phyloP scores from a whole-genome alignment of 2,888 invertebrate genomes.

The Drosophila villosipedis region DNA sequence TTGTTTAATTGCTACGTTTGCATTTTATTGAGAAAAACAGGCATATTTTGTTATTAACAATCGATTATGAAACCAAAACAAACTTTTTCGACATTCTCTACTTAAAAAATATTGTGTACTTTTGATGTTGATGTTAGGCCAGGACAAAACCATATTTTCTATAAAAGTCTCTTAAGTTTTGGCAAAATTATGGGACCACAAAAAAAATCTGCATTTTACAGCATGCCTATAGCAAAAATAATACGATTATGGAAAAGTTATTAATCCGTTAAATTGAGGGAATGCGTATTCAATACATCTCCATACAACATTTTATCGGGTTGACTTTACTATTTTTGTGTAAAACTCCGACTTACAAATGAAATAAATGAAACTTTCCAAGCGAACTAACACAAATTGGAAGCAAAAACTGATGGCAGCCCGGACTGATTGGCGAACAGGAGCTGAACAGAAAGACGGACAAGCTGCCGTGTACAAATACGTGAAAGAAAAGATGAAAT shows the following conservation, averaged over 20 bases:
- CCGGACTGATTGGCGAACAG: constrained; percentile 45
- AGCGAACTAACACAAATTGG: constrained; percentile 45
- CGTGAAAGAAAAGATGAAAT: constrained; percentile 68
- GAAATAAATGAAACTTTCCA: constrained; percentile 57
- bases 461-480: constrained; percentile 44
- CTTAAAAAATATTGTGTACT: background rate
- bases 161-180: background rate
- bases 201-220: background rate
- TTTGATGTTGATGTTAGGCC: background rate
- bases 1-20: background rate
- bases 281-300: constrained; percentile 8
- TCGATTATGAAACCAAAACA: background rate
- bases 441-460: constrained; percentile 34
- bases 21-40: background rate
- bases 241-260: background rate
- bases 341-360: constrained; percentile 47
- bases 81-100: background rate
- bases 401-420: constrained; percentile 48
- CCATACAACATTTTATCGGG: constrained; percentile 19
- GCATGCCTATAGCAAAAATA: no score
- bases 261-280: background rate
- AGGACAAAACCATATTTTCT: background rate
- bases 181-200: background rate
- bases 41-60: background rate
- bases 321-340: constrained; percentile 29